phyloP scores from a whole-genome alignment of 2,888 invertebrate genomes.

The Sesia bembeciformis region DNA sequence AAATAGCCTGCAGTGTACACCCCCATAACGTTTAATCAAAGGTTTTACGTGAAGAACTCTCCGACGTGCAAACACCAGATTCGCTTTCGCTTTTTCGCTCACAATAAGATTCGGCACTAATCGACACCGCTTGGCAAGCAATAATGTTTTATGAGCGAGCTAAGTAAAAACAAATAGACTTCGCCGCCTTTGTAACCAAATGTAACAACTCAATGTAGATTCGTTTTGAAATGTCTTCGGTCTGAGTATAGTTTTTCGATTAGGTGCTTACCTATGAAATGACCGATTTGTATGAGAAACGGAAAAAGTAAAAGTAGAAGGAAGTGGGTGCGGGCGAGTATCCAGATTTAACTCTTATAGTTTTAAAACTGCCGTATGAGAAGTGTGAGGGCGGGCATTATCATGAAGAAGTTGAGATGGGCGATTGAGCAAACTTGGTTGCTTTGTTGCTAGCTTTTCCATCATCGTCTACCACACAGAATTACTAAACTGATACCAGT shows the following conservation, averaged over 20 bases:
- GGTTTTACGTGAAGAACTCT: slow-evolving; percentile 12
- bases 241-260: not conserved
- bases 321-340: too few relatives aligned
- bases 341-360: too few relatives aligned
- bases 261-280: not conserved
- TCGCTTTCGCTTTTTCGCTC: slow-evolving; percentile 2
- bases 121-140: slow-evolving; percentile 4
- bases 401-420: too few relatives aligned
- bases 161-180: not conserved
- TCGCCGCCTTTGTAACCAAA: not conserved
- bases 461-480: too few relatives aligned
- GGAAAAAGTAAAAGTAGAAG: too few relatives aligned
- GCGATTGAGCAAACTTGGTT: too few relatives aligned
- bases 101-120: slow-evolving; percentile 10
- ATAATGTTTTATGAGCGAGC: not conserved
- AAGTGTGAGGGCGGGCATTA: too few relatives aligned
- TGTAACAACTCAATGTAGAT: not conserved
- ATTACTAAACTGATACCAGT: too few relatives aligned
- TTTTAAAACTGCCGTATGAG: too few relatives aligned
- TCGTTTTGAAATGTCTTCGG: not conserved
- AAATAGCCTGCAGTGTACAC: slow-evolving; percentile 9
- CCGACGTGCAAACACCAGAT: slow-evolving; percentile 1
- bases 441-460: too few relatives aligned
- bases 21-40: slow-evolving; percentile 9
- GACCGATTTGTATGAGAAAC: too few relatives aligned